Evolutionary conservation across 35 echinoderm and acorn worm species (phyloP).

Genomic region (Ophioderma brevispina): DNA sequence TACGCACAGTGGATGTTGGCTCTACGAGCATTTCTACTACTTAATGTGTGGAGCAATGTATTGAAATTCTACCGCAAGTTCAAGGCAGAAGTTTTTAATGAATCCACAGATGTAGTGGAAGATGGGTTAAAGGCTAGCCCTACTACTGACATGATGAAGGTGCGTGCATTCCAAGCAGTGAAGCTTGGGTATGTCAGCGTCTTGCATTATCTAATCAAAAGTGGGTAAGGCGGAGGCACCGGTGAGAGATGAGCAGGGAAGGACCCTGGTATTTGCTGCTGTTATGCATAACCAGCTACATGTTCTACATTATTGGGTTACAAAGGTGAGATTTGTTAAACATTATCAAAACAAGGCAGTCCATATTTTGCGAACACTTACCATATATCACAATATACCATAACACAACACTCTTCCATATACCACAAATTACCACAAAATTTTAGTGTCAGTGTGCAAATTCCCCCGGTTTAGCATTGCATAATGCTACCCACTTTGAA

Average conservation of each 20-base stretch:
- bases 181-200: slow-evolving; percentile 74
- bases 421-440: no score
- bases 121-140: not conserved
- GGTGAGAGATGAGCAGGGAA: slow-evolving; percentile 58
- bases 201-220: slow-evolving; percentile 75
- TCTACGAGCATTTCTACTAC: slow-evolving; percentile 74
- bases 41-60: slow-evolving; percentile 85
- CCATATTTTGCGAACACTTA: no score
- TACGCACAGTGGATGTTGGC: slow-evolving; percentile 86
- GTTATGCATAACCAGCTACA: slow-evolving; percentile 81
- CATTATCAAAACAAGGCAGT: no score
- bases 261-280: slow-evolving; percentile 71
- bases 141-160: not conserved
- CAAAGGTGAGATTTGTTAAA: slow-evolving; percentile 92
- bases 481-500: no score
- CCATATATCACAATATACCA: no score
- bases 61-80: slow-evolving; percentile 75
- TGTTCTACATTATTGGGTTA: slow-evolving; percentile 74
- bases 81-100: slow-evolving; percentile 4
- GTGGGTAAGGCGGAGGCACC: slow-evolving; percentile 28
- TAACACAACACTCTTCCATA: no score
- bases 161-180: slow-evolving; percentile 67
- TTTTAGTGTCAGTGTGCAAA: no score
- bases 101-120: not conserved
- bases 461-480: no score